Evolutionary conservation across 53 echinoderm and acorn worm species (phyloP), one percentile per base, ranked within the genome.

Genomic region (Holothuria leucospilota): DNA sequence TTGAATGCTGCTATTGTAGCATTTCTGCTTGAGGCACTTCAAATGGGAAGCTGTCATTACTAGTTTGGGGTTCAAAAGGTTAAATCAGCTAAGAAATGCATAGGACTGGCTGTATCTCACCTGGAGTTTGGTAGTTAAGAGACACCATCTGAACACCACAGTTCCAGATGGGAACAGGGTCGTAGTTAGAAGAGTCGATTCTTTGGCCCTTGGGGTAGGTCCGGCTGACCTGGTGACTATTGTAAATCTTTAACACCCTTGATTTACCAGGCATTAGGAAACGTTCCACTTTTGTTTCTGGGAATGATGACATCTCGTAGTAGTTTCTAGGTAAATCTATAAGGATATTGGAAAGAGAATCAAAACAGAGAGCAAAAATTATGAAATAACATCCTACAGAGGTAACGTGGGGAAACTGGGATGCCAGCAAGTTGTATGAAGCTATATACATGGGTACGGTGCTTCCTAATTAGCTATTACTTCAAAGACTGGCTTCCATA

Each of bases 291-390:
- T 92, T 95, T 51, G 98, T 98, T 67, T 98, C 98, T 28, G 95
- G 95, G 85, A 98, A 98, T 84, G 98, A 98, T 20, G 98, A 98
- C 98, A 98, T 98, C 86, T 98, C 98, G 58, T 90, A 98, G 79
- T 98, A 98, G 4, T 94, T 94, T 67, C 96, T 93, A 56, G 96
- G 90, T 61, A 56, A 89, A 91, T 88, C 78, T 63, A 89, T 91
- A 53, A 16, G 16, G 61, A 42, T 39, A 28, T 66, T 20, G 68
- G 39, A 27, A 27, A 29, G 8, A 38, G 42, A 39, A 68, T 10
- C 11, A 5, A 56, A 56, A 56, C 56, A 56, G 1, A 46, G 11
- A 2, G 40, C 40, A 40, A 46, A 46, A 11, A 46, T 34, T 34
- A 34, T 34, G 34, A 34, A 34, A 34, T 34, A 3, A 2, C 34